A percentile compares a stretch with the other conserved stretches of the same genome.
These are phyloP conservation scores for Coremacera marginata DNA, from an alignment of 2,888 invertebrate genomes.

Conservation along the genomic window DNA sequence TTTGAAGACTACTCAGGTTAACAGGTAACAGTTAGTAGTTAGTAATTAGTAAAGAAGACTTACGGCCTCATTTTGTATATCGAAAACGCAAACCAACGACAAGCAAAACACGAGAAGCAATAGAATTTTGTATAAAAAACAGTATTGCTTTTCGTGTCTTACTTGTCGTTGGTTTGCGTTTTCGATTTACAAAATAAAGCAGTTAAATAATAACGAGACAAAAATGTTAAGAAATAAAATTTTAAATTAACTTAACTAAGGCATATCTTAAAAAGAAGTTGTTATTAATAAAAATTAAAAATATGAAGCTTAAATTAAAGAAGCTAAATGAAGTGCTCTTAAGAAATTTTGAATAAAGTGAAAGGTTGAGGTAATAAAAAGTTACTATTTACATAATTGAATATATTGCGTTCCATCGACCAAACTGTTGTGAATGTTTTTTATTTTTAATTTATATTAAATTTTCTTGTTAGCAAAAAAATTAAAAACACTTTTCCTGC, in stretches of 20 bases:
- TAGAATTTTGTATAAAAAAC: too few species aligned
- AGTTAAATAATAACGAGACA: neutral
- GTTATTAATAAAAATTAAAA: constrained; percentile 11
- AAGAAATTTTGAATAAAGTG: too few species aligned
- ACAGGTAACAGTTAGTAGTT: constrained; percentile 2
- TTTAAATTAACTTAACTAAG: neutral
- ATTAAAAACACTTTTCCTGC: neutral
- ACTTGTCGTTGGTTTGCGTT: too few species aligned
- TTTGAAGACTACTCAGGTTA: constrained; percentile 21
- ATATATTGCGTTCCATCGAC: constrained; percentile 61
- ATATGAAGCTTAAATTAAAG: neutral
- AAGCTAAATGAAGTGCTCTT: too few species aligned
- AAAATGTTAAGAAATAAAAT: neutral
- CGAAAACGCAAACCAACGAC: too few species aligned
- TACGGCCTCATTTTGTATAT: too few species aligned
- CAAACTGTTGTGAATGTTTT: constrained; percentile 35
- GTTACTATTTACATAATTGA: too few species aligned
- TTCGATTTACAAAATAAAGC: too few species aligned
- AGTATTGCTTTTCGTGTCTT: too few species aligned
- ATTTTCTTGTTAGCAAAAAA: neutral
- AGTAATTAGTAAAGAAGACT: neutral
- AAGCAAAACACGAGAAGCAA: too few species aligned
- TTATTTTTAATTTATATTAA: neutral
- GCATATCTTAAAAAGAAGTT: too few species aligned
- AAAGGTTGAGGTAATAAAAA: too few species aligned